Percentiles rank a stretch among this genome's conserved stretches.
These are phyloP conservation scores for Natrix natrix DNA, from an alignment of 2,797 vertebrate species.

Conservation along the genomic window DNA sequence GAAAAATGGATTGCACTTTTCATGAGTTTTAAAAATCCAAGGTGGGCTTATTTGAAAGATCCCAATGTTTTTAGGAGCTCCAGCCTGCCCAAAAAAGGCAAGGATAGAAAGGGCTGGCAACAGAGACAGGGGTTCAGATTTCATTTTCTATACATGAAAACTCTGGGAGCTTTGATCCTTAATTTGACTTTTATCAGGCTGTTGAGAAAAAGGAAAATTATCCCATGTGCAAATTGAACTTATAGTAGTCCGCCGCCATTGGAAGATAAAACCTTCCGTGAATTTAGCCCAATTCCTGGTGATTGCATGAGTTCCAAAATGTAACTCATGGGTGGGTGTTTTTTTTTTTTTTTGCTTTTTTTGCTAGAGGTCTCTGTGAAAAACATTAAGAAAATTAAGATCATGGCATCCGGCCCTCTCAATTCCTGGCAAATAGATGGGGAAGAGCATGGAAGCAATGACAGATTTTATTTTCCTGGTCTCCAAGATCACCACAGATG, in stretches of 20 bases:
- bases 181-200: neutral
- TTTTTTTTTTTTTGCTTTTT: neutral
- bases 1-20: constrained; percentile 7
- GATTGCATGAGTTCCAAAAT: constrained; percentile 19
- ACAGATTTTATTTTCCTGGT: too few relatives aligned
- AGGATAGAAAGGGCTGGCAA: neutral
- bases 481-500: too few relatives aligned
- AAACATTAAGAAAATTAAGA: too few relatives aligned
- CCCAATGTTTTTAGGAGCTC: neutral
- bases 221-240: neutral
- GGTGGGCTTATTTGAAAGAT: constrained; percentile 25
- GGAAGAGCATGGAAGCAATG: too few relatives aligned
- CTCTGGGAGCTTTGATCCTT: neutral
- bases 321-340: neutral
- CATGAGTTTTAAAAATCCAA: constrained; percentile 28
- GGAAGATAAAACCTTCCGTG: constrained; percentile 10
- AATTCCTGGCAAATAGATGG: too few relatives aligned
- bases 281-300: constrained; percentile 44
- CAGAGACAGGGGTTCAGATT: neutral
- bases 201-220: neutral
- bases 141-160: neutral
- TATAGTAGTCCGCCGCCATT: neutral
- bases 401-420: too few relatives aligned
- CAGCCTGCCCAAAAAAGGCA: neutral
- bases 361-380: neutral